A percentile compares a stretch with the other conserved stretches of the same genome.
Conservation (phyloP, 2,888 invertebrate genomes). For the Reticulitermes lucifugus region DNA sequence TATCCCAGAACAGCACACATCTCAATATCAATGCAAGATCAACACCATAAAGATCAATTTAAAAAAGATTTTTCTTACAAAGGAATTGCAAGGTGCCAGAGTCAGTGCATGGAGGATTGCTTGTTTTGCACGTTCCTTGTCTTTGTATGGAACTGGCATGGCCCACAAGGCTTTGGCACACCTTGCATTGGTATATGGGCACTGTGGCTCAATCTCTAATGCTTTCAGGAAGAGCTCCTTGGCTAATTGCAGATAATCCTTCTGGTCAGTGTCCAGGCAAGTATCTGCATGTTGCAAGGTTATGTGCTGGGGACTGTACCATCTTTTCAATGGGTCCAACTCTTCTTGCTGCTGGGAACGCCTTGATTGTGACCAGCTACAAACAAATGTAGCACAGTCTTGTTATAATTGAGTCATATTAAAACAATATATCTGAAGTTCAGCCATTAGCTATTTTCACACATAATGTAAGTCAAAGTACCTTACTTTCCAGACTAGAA, state of each 20-base stretch:
- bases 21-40: too few relatives aligned
- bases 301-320: background rate
- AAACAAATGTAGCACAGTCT: background rate
- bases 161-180: conserved; percentile 50
- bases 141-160: conserved; percentile 49
- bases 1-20: too few relatives aligned
- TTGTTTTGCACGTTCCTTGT: conserved; percentile 32
- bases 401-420: too few relatives aligned
- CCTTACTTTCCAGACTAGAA: too few relatives aligned
- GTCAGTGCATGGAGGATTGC: conserved; percentile 41
- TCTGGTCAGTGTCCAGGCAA: background rate
- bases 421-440: too few relatives aligned
- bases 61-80: conserved; percentile 16
- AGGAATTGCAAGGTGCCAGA: conserved; percentile 38
- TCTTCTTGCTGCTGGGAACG: background rate
- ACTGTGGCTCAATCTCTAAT: conserved; percentile 42
- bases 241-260: conserved; percentile 19
- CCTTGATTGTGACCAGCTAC: background rate
- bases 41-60: too few relatives aligned
- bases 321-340: background rate
- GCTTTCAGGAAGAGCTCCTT: conserved; percentile 32
- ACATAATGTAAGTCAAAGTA: too few relatives aligned
- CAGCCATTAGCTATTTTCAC: too few relatives aligned
- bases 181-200: conserved; percentile 50
- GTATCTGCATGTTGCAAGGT: background rate